phyloP scores from a whole-genome alignment of 2,113 vertebrate species.

The Plestiodon gilberti region DNA sequence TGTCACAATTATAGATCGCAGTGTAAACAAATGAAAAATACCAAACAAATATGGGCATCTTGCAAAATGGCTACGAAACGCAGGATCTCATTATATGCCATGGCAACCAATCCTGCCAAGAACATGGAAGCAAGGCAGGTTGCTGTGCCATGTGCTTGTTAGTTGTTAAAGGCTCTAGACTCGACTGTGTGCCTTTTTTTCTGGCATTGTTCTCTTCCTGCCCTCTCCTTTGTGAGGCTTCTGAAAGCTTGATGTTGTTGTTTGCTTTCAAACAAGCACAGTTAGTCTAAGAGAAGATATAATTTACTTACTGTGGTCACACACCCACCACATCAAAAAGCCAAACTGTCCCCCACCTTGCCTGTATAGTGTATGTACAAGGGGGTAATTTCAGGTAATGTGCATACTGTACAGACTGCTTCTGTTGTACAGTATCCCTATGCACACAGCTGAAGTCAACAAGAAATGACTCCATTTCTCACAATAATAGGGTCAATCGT shows the following conservation, averaged over 20 bases:
- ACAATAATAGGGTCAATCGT: no score
- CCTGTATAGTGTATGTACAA: background rate
- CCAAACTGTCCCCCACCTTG: background rate
- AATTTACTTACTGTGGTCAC: background rate
- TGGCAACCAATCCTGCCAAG: background rate
- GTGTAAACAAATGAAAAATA: constrained; percentile 12
- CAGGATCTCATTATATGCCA: rapidly evolving
- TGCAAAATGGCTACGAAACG: rapidly evolving
- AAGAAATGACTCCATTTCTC: background rate
- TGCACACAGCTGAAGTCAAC: background rate
- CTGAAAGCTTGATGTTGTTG: background rate
- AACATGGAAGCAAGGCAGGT: background rate
- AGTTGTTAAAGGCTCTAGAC: background rate
- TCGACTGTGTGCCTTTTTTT: background rate
- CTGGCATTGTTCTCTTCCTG: no score
- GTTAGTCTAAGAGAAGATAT: background rate
- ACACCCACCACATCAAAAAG: background rate
- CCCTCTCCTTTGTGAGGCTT: background rate
- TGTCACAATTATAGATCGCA: background rate
- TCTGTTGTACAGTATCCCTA: background rate
- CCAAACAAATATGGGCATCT: background rate
- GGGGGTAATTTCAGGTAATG: background rate
- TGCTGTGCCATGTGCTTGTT: background rate
- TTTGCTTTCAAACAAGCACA: background rate
- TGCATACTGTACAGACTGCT: background rate